phyloP scores from a whole-genome alignment of 2,113 vertebrate species.

The Benitochromis conjunctus region DNA sequence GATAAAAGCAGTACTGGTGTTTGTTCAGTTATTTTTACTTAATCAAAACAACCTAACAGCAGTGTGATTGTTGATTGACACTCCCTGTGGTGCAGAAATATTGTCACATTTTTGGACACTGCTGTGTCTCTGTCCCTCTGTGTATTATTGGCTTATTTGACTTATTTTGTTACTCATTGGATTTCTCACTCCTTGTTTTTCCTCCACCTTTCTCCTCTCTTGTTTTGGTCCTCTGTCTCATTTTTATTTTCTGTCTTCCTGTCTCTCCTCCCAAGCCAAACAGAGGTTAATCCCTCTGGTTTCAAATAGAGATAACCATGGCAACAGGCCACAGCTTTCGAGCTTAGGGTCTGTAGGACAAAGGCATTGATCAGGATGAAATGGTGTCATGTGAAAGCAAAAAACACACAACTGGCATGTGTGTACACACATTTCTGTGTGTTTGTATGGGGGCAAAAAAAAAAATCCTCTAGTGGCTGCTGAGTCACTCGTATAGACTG shows the following conservation, averaged over 20 bases:
- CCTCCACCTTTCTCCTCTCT: background rate
- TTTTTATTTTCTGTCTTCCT: background rate
- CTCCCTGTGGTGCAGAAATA: background rate
- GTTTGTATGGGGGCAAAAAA: background rate
- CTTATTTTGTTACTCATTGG: background rate
- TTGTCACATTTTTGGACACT: background rate
- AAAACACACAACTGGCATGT: conserved; percentile 18
- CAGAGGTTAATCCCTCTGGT: conserved; percentile 64
- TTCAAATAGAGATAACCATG: conserved; percentile 70
- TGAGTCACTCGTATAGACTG: background rate
- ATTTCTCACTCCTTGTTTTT: background rate
- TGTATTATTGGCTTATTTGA: background rate
- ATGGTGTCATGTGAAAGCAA: conserved; percentile 37
- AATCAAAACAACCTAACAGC: background rate
- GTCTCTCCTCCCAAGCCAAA: conserved; percentile 15
- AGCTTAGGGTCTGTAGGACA: conserved; percentile 50
- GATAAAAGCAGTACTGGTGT: background rate
- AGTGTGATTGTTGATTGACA: background rate
- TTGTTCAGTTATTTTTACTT: background rate
- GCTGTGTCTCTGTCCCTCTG: background rate
- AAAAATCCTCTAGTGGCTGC: background rate
- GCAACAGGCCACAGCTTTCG: conserved; percentile 60
- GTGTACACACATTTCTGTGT: background rate
- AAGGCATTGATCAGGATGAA: conserved; percentile 65
- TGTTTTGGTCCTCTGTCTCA: background rate